Conservation (phyloP, 2,888 invertebrate genomes). For the Antheraea yamamai region DNA sequence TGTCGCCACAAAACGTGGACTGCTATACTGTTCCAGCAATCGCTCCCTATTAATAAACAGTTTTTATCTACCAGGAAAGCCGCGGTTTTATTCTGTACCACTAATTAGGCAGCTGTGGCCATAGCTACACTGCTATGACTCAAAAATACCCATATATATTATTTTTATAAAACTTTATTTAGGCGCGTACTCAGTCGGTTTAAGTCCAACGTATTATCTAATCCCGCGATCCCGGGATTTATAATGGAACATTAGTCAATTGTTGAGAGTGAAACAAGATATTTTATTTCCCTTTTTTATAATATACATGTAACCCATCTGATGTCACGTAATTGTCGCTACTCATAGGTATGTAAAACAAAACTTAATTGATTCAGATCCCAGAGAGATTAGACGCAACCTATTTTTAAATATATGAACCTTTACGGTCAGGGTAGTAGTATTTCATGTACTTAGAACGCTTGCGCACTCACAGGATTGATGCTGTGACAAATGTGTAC, state of each 20-base stretch:
- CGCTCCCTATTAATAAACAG: conserved; percentile 50
- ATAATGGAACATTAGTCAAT: neutral
- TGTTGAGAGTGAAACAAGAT: too few relatives aligned
- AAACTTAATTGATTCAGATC: too few relatives aligned
- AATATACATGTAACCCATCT: too few relatives aligned
- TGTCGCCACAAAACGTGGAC: neutral
- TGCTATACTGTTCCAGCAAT: conserved; percentile 12
- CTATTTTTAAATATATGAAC: too few relatives aligned
- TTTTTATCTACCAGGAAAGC: conserved; percentile 76
- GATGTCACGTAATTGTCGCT: too few relatives aligned
- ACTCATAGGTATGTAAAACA: too few relatives aligned
- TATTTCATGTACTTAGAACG: too few relatives aligned
- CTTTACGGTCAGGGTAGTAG: too few relatives aligned
- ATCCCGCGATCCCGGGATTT: neutral
- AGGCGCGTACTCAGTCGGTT: neutral
- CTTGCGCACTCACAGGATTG: too few relatives aligned
- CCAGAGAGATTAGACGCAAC: too few relatives aligned
- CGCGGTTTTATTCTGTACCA: conserved; percentile 49
- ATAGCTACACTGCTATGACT: neutral
- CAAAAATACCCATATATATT: neutral
- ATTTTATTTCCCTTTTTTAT: too few relatives aligned
- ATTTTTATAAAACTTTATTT: conserved; percentile 3
- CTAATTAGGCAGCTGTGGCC: conserved; percentile 51
- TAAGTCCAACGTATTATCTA: neutral
- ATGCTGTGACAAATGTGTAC: too few relatives aligned